Conservation (phyloP, 2,797 vertebrate genomes). For the Emydoidea blandingii region DNA sequence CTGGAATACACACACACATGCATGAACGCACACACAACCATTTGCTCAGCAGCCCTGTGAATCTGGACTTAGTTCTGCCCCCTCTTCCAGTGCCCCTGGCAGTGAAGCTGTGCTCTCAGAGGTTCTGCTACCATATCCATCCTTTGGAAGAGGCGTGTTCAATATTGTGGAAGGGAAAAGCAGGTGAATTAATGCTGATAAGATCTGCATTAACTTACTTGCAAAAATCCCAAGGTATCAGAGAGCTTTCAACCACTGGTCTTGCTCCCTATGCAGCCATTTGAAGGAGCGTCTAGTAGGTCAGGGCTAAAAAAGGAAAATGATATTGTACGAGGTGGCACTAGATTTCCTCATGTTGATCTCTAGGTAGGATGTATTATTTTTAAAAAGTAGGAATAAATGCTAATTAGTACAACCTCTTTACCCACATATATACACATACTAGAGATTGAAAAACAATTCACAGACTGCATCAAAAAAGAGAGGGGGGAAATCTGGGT, state of each 20-base stretch:
- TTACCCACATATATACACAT: neutral
- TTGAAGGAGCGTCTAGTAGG: neutral
- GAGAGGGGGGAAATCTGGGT: neutral
- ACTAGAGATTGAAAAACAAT: neutral
- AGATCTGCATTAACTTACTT: neutral
- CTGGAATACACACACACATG: neutral
- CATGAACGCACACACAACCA: neutral
- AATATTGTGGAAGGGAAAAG: neutral
- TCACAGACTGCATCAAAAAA: neutral
- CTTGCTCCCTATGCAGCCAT: neutral
- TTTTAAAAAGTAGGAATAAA: neutral
- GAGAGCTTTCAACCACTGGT: neutral
- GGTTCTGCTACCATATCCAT: neutral
- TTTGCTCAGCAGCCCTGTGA: neutral
- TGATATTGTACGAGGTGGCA: neutral
- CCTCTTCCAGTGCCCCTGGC: neutral
- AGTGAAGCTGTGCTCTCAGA: neutral
- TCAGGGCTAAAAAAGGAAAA: neutral
- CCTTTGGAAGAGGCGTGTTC: neutral
- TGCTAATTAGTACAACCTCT: neutral
- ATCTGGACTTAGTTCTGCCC: neutral
- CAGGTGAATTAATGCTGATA: neutral
- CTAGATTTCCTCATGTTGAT: neutral
- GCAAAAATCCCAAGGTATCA: neutral
- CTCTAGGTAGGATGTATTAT: neutral